phyloP scores from a whole-genome alignment of 2,888 invertebrate species.

The Epinotia demarniana region DNA sequence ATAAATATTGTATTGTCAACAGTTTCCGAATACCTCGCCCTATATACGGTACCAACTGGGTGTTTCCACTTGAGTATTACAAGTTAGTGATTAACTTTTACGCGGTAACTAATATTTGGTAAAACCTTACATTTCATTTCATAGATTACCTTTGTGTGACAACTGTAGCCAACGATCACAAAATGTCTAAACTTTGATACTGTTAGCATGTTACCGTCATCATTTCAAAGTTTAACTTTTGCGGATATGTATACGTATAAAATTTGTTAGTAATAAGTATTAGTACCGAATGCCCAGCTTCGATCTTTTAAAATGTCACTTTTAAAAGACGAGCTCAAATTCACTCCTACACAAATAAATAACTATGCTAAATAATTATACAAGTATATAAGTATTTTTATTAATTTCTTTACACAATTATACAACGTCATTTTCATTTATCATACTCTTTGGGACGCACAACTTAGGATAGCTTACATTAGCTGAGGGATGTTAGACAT shows the following conservation, averaged over 20 bases:
- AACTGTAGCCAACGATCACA: slow-evolving; percentile 58
- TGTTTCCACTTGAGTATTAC: slow-evolving; percentile 69
- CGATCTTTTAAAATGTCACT: slow-evolving; percentile 76
- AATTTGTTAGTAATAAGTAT: slow-evolving; percentile 67
- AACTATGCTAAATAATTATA: slow-evolving; percentile 81
- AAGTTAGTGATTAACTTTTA: slow-evolving; percentile 58
- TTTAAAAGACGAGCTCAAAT: slow-evolving; percentile 79
- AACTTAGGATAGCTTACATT: slow-evolving; percentile 78
- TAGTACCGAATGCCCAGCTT: slow-evolving; percentile 69
- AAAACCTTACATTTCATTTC: slow-evolving; percentile 50
- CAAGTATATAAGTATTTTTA: slow-evolving; percentile 80
- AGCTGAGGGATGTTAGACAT: slow-evolving; percentile 44
- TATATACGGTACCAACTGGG: slow-evolving; percentile 69
- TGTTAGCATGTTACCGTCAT: slow-evolving; percentile 56
- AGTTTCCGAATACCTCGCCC: slow-evolving; percentile 79
- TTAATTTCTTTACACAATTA: slow-evolving; percentile 80
- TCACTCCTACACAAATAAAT: slow-evolving; percentile 76
- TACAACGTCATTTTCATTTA: slow-evolving; percentile 79
- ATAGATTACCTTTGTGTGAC: slow-evolving; percentile 36
- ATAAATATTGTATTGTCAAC: slow-evolving; percentile 79
- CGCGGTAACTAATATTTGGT: slow-evolving; percentile 67
- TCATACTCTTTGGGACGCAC: slow-evolving; percentile 81
- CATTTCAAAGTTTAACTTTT: slow-evolving; percentile 80
- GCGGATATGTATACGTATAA: slow-evolving; percentile 59
- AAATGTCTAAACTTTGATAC: slow-evolving; percentile 77